Percentiles rank a stretch among this genome's conserved stretches.
phyloP scores from a whole-genome alignment of 2,113 vertebrate species.

The Anarhynchus alexandrinus region DNA sequence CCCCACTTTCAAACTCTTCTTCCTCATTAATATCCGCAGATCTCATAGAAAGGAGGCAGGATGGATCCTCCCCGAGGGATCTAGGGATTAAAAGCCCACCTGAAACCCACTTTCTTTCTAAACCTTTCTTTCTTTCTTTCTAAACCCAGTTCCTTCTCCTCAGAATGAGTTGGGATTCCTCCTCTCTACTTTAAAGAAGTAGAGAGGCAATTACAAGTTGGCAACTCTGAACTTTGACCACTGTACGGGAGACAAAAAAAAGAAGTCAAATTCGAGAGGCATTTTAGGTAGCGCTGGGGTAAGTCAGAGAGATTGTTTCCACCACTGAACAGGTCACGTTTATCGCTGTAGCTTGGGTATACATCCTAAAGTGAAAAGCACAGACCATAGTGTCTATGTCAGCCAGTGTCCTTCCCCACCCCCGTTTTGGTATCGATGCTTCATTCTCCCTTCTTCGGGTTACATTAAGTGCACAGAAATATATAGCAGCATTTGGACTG shows the following conservation, averaged over 20 bases:
- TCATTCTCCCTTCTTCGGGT: conserved; percentile 77
- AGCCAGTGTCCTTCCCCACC: conserved; percentile 61
- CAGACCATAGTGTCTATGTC: conserved; percentile 44
- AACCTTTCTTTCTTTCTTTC: background rate
- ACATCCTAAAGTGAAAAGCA: conserved; percentile 62
- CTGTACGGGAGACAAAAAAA: conserved; percentile 54
- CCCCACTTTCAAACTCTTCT: conserved; percentile 20
- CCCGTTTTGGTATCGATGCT: conserved; percentile 75
- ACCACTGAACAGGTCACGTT: conserved; percentile 16
- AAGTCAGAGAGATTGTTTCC: conserved; percentile 59
- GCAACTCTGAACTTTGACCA: conserved; percentile 55
- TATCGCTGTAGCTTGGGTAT: conserved; percentile 62
- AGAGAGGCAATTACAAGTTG: conserved; percentile 46
- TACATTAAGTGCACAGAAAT: conserved; percentile 86
- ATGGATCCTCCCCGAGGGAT: conserved; percentile 14
- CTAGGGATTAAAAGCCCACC: conserved; percentile 23
- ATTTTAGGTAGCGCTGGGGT: conserved; percentile 22
- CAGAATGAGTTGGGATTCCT: conserved; percentile 16
- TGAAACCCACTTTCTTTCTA: conserved; percentile 16
- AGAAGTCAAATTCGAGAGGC: conserved; percentile 53
- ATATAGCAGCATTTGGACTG: conserved; percentile 85
- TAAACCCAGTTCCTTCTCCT: conserved; percentile 43
- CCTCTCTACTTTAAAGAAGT: conserved; percentile 42
- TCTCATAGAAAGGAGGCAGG: conserved; percentile 29
- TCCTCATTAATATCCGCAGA: background rate